A percentile compares a stretch with the other conserved stretches of the same genome.
Conservation (phyloP, 2,797 vertebrate species). For the Smutsia gigantea region DNA sequence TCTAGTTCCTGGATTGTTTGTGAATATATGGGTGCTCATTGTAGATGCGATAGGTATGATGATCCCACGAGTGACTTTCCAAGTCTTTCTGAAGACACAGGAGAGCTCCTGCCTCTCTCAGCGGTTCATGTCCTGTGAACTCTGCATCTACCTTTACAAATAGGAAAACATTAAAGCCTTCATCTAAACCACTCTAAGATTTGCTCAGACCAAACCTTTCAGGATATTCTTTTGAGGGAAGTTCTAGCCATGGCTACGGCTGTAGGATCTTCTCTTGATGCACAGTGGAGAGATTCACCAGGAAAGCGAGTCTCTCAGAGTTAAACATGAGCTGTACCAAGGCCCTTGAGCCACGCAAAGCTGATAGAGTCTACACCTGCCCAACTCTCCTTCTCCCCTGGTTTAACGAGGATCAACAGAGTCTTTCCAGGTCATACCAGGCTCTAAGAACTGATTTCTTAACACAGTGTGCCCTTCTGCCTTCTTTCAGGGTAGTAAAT, state of each 20-base stretch:
- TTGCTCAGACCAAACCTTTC: not conserved
- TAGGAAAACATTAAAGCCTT: not conserved
- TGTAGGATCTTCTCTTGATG: not conserved
- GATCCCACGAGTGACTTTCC: not conserved
- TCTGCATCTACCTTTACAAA: not conserved
- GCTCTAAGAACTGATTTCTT: not conserved
- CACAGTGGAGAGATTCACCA: not conserved
- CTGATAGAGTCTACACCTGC: rapidly evolving
- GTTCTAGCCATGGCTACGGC: not conserved
- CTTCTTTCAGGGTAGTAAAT: not conserved
- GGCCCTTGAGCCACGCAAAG: not conserved
- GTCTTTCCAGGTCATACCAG: not conserved
- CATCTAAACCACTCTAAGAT: not conserved
- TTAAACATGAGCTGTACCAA: not conserved
- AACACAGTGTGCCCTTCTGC: not conserved
- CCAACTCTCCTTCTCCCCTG: rapidly evolving
- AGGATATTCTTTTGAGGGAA: not conserved
- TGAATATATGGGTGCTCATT: not conserved
- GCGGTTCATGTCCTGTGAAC: not conserved
- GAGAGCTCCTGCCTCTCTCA: not conserved
- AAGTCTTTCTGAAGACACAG: not conserved
- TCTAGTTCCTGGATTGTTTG: not conserved
- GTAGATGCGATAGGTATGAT: rapidly evolving
- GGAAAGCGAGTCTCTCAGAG: not conserved
- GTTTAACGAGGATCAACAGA: not conserved